Base-by-base conservation (phyloP, 2,113 vertebrate genomes). In the Narcine bancroftii region DNA sequence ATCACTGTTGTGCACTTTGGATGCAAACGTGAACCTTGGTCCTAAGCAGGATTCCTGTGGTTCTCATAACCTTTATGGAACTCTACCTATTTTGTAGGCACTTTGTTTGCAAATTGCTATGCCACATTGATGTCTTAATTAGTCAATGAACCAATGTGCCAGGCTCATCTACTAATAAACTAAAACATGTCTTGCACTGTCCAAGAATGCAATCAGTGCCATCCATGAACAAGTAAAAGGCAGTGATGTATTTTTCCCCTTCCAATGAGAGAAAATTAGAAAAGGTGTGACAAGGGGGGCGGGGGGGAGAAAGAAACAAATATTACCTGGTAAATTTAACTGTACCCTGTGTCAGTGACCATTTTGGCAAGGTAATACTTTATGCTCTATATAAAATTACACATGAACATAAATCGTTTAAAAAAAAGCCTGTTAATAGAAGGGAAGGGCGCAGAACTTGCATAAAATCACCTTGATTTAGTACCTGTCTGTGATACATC, bases 401-500 rank as follows among this genome's bases (percentile, higher is more conserved):
- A 60, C 53, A 63, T 36, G n/a, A 87, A 53, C 77, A 60, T 21
- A 87, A 26, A 33, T 53, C 15, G 47, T 3, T n/a, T n/a, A n/a
- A n/a, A 53, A 83, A 83, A n/a, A 83, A 45, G 79, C 50, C 13
- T 53, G 79, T 83, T 83, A 56, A 83, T 29, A 53, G 79, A 56
- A 83, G 77, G 24, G 9, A 81, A 81, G 24, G 29, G 79, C 33
- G 47, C 79, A 83, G 79, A 83, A 83, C 47, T 83, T 83, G 47
- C 47, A 83, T 11, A 83, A 85, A 60, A 53, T 33, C 29, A 17
- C 13, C 53, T 85, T 81, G 24, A 45, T 26, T 79, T 50, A 33
- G 26, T 45, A 83, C 45, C 11, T 47, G 42, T 45, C 29, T 39
- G n/a, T 2, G 7, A 11, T 60, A 60, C 50, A 85, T 56, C 50